Conservation (phyloP, 2,797 vertebrate species). For the Limnodromus scolopaceus region DNA sequence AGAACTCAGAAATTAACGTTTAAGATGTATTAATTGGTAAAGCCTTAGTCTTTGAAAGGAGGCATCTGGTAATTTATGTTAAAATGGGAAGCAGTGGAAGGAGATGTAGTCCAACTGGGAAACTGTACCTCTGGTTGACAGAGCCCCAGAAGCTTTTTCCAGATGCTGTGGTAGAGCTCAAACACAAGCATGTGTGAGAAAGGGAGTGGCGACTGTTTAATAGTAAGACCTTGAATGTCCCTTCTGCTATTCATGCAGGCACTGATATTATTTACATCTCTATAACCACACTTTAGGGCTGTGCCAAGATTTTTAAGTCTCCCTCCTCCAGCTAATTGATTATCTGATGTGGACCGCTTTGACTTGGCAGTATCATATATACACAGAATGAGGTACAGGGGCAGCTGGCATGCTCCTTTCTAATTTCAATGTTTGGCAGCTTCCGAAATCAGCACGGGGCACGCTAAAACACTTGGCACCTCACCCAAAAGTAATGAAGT, state of each 20-base stretch:
- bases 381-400: constrained; percentile 63
- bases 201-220: neutral
- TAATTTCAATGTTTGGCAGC: constrained; percentile 72
- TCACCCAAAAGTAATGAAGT: constrained; percentile 55
- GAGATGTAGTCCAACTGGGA: neutral
- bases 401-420: constrained; percentile 66
- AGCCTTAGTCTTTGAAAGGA: neutral
- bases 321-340: constrained; percentile 68
- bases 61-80: neutral
- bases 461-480: constrained; percentile 61
- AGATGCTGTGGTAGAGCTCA: neutral
- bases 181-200: neutral
- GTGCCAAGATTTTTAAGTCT: constrained; percentile 69
- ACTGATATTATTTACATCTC: constrained; percentile 60
- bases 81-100: neutral
- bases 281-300: constrained; percentile 27
- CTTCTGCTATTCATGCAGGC: constrained; percentile 36
- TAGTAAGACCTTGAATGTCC: constrained; percentile 43
- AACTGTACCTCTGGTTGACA: neutral
- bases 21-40: neutral
- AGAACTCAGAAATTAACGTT: neutral
- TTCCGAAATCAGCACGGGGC: constrained; percentile 63
- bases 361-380: constrained; percentile 53
- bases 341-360: constrained; percentile 66
- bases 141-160: neutral